Evolutionary conservation across 1,140 invertebrate species (phyloP), one percentile per base, ranked within the genome.

Genomic region (Drosophila murphyi): DNA sequence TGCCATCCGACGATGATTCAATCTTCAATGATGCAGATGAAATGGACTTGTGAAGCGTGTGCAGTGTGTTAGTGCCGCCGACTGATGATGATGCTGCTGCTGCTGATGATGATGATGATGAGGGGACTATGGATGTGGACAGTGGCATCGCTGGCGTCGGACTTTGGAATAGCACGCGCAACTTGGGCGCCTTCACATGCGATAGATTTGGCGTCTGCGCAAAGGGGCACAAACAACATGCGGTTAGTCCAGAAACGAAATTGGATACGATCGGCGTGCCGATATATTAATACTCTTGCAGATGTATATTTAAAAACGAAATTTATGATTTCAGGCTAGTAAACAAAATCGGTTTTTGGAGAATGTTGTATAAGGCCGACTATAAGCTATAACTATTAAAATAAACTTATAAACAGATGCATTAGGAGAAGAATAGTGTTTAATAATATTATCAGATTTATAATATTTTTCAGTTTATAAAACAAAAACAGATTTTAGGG

Each of bases 91-190:
- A 41, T 41, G 39, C 10, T 41, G 39, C 8, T n/a, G 39, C 8
- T 10, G 39, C 8, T 41, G 39, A 41, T 10, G 39, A 41, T 41
- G 39, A 41, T 41, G 76, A 71, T 52, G 81, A 45, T 70, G 77
- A 67, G 56, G 75, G 68, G 47, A 76, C 69, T 74, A 64, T 63
- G 52, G 82, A 73, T 59, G 74, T 45, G 31, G 60, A 34, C 52
- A 55, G 56, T 61, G 70, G 63, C 68, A 65, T 55, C 29, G 63
- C 55, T 59, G 80, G 72, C 43, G 82, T 78, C 6, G 92, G 92
- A 69, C 90, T 92, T 78, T 92, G 92, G 54, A 92, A 92, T 3
- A 92, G 74, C 10, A 92, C 89, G 20, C 92, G 81, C 63, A 91
- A 59, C 50, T 92, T 92, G 1, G 90, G 91, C 29, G 80, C 71